Evolutionary conservation across 1,140 invertebrate species (phyloP).

Genomic region (Eriosoma lanigerum): DNA sequence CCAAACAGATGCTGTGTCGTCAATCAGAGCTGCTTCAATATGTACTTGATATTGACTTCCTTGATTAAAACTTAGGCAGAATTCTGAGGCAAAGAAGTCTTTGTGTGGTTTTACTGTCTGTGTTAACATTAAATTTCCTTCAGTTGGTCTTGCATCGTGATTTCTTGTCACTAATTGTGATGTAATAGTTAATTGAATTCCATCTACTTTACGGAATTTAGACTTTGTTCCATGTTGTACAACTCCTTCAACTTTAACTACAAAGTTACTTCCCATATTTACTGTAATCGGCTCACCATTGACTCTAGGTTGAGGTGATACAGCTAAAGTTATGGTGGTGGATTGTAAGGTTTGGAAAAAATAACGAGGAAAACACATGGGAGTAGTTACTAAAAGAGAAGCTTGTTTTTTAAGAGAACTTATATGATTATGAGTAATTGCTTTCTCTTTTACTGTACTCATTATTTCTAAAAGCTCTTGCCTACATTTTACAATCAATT

Average conservation of each 20-base stretch:
- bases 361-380: conserved; percentile 76
- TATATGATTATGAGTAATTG: conserved; percentile 61
- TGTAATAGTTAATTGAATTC: conserved; percentile 54
- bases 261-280: conserved; percentile 74
- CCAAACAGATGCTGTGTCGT: conserved; percentile 72
- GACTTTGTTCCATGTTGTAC: conserved; percentile 71
- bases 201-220: conserved; percentile 70
- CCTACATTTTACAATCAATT: conserved; percentile 61
- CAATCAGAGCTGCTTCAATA: conserved; percentile 72
- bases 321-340: conserved; percentile 67
- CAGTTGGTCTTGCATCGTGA: conserved; percentile 20
- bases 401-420: conserved; percentile 70
- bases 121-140: conserved; percentile 41
- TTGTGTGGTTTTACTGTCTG: conserved; percentile 49
- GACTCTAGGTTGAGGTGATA: conserved; percentile 79
- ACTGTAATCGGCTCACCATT: conserved; percentile 76
- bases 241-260: conserved; percentile 85
- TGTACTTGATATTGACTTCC: conserved; percentile 61
- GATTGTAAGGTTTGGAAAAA: conserved; percentile 87
- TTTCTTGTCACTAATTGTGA: conserved; percentile 56
- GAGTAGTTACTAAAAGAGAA: conserved; percentile 67
- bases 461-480: conserved; percentile 62
- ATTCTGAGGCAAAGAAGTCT: conserved; percentile 40
- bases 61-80: conserved; percentile 46
- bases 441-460: conserved; percentile 55